Percentiles rank a stretch among this genome's conserved stretches.
These are phyloP conservation scores for Sebastes alutus DNA, from an alignment of 2,797 vertebrate genomes.

Conservation along the genomic window DNA sequence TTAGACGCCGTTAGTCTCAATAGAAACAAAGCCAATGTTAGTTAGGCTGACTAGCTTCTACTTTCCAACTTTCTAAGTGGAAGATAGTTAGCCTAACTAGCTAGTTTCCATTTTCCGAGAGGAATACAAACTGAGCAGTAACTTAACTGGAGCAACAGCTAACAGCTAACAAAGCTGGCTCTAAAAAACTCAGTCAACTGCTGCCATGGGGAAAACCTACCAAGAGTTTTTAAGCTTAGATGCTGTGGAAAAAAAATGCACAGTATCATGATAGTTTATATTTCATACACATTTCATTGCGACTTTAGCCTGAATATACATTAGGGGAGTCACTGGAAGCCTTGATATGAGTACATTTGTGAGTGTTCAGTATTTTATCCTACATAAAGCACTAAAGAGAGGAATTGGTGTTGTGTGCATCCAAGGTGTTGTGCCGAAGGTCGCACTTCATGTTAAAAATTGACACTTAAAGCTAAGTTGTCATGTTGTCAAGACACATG, in stretches of 20 bases:
- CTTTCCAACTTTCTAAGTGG: neutral
- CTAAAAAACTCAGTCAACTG: neutral
- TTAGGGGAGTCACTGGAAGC: neutral
- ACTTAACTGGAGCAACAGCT: neutral
- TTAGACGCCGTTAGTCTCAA: no score
- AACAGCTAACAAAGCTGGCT: neutral
- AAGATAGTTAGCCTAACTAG: neutral
- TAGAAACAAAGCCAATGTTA: neutral
- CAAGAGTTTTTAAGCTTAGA: neutral
- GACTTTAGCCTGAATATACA: neutral
- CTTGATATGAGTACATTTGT: neutral
- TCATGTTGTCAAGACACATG: neutral
- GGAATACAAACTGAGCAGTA: neutral
- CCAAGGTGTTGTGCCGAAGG: neutral
- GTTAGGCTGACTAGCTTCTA: neutral
- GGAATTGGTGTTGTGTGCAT: neutral
- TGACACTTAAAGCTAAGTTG: neutral
- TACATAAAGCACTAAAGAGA: neutral
- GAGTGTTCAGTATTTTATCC: neutral
- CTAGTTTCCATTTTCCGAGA: neutral
- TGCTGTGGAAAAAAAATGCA: no score
- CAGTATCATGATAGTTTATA: neutral
- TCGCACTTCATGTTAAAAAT: neutral
- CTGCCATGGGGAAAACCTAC: neutral
- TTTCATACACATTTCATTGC: neutral